These are phyloP conservation scores for Marronus borbonicus DNA, from an alignment of 2,888 invertebrate genomes.

Conservation along the genomic window DNA sequence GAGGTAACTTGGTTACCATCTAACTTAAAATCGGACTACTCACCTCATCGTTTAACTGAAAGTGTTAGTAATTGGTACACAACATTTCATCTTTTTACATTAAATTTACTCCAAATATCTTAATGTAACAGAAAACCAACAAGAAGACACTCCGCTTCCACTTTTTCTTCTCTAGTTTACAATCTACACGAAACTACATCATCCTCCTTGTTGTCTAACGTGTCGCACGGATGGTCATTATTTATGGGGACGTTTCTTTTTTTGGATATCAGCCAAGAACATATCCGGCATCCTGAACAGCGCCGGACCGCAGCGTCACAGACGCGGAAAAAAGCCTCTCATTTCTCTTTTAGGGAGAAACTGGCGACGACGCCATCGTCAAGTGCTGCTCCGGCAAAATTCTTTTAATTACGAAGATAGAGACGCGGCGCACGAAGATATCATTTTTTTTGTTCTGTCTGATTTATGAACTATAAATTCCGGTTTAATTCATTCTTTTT, in stretches of 20 bases:
- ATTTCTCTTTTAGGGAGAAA: too few relatives aligned
- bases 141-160: too few relatives aligned
- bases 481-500: not conserved
- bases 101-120: too few relatives aligned
- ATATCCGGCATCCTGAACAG: not conserved
- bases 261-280: slow-evolving; percentile 24
- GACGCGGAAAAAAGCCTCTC: not conserved
- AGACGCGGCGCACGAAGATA: not conserved
- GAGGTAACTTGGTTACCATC: too few relatives aligned
- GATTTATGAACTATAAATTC: slow-evolving; percentile 10
- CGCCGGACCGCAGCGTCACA: not conserved
- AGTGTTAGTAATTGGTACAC: too few relatives aligned
- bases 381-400: not conserved
- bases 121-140: too few relatives aligned
- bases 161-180: too few relatives aligned
- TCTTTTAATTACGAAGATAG: slow-evolving; percentile 6
- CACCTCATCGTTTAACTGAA: too few relatives aligned
- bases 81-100: too few relatives aligned
- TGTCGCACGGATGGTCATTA: not conserved
- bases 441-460: not conserved
- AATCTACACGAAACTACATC: too few relatives aligned
- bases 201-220: too few relatives aligned
- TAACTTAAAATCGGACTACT: too few relatives aligned
- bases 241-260: not conserved
- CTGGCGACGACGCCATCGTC: not conserved